These are phyloP conservation scores for Encarsia formosa DNA, from an alignment of 2,888 invertebrate genomes.

Conservation along the genomic window DNA sequence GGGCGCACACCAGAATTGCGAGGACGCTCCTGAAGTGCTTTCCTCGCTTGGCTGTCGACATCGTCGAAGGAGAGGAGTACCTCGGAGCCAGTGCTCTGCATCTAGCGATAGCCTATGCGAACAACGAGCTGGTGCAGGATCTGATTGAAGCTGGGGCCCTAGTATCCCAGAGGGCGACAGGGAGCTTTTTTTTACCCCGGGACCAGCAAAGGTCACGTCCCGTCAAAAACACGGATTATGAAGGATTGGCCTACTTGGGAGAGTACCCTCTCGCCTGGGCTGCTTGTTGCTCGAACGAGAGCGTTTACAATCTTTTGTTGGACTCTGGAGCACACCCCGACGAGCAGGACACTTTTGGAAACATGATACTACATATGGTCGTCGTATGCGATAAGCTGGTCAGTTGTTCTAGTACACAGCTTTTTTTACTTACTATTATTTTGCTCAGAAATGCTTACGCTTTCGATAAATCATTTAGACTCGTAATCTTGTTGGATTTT, in stretches of 20 bases:
- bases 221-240: conserved; percentile 83
- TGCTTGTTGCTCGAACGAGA: conserved; percentile 94
- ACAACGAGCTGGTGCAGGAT: conserved; percentile 91
- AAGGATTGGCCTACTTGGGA: conserved; percentile 94
- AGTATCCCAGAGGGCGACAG: conserved; percentile 89
- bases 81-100: conserved; percentile 92
- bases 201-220: conserved; percentile 84
- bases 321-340: conserved; percentile 94
- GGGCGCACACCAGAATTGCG: conserved; percentile 78
- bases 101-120: conserved; percentile 93
- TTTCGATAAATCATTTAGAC: no score
- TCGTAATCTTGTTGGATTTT: no score
- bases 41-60: conserved; percentile 80
- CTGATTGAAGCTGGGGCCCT: conserved; percentile 89
- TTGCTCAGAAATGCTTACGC: background rate
- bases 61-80: conserved; percentile 97
- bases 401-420: conserved; percentile 30
- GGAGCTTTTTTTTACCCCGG: conserved; percentile 92
- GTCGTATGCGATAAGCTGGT: conserved; percentile 91
- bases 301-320: conserved; percentile 90
- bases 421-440: conserved; percentile 12
- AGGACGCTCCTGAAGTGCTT: conserved; percentile 86
- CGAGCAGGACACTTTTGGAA: conserved; percentile 93
- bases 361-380: conserved; percentile 99
- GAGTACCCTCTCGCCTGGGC: conserved; percentile 98